phyloP scores from a whole-genome alignment of 2,888 invertebrate species.

The Eilema griseolum region DNA sequence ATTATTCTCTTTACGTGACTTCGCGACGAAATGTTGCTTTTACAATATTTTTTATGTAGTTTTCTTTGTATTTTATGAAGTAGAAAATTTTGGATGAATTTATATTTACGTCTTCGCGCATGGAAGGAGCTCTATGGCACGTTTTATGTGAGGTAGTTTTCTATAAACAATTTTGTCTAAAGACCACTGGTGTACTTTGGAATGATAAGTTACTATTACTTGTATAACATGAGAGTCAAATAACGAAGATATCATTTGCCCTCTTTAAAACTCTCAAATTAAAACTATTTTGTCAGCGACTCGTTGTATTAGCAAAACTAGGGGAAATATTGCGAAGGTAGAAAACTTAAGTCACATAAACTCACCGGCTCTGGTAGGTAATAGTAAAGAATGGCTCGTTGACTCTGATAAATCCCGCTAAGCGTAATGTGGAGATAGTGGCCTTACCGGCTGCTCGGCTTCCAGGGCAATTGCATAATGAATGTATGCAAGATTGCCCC shows the following conservation, averaged over 20 bases:
- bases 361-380: conserved; percentile 45
- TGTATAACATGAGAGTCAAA: too few species aligned
- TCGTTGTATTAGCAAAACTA: background rate
- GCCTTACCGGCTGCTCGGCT: conserved; percentile 40
- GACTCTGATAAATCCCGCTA: conserved; percentile 60
- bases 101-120: background rate
- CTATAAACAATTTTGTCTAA: background rate
- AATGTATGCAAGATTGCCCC: conserved; percentile 47
- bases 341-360: conserved; percentile 37
- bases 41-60: conserved; percentile 32
- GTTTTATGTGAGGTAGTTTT: background rate
- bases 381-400: conserved; percentile 61
- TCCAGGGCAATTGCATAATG: conserved; percentile 51
- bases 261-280: too few species aligned
- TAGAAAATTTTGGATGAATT: conserved; percentile 24
- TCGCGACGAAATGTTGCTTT: conserved; percentile 27
- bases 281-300: background rate
- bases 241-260: too few species aligned
- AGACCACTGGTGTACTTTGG: background rate
- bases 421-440: conserved; percentile 59
- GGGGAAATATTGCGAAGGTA: background rate
- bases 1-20: conserved; percentile 49
- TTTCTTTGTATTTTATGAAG: conserved; percentile 21
- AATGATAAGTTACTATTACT: too few species aligned
- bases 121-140: background rate